Percentiles rank a stretch among this genome's conserved stretches.
These are phyloP conservation scores for Tenrec ecaudatus DNA, from an alignment of 2,113 vertebrate species.

Conservation along the genomic window DNA sequence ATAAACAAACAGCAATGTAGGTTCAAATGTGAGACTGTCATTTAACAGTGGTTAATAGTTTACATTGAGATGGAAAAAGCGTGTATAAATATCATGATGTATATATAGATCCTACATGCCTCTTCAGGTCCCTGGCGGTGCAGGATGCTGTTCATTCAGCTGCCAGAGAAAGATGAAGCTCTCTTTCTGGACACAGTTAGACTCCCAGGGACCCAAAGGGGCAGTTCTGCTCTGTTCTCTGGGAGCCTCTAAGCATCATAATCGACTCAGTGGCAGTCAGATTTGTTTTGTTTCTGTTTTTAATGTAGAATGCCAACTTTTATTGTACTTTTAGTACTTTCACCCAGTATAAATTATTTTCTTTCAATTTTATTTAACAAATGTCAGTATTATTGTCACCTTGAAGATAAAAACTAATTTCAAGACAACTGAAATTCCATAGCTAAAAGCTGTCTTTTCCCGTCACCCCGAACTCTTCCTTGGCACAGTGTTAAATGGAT, in stretches of 20 bases:
- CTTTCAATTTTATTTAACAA: constrained; percentile 26
- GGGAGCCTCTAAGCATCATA: too few relatives aligned
- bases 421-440: neutral
- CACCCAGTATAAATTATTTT: neutral
- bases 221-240: too few relatives aligned
- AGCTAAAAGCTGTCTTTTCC: neutral
- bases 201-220: too few relatives aligned
- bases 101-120: neutral
- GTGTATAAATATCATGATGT: neutral
- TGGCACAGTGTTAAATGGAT: neutral
- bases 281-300: too few relatives aligned
- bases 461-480: neutral
- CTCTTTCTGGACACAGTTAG: too few relatives aligned
- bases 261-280: too few relatives aligned
- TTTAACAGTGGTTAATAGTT: neutral
- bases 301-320: too few relatives aligned
- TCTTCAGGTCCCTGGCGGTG: too few relatives aligned
- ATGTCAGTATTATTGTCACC: neutral
- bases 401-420: neutral
- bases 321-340: neutral
- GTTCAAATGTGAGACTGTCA: constrained; percentile 5
- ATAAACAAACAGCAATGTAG: neutral
- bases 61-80: neutral
- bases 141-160: too few relatives aligned
- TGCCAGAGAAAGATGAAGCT: too few relatives aligned